Evolutionary conservation across 2,888 invertebrate species (phyloP).

Genomic region (Napeogenes sylphis): DNA sequence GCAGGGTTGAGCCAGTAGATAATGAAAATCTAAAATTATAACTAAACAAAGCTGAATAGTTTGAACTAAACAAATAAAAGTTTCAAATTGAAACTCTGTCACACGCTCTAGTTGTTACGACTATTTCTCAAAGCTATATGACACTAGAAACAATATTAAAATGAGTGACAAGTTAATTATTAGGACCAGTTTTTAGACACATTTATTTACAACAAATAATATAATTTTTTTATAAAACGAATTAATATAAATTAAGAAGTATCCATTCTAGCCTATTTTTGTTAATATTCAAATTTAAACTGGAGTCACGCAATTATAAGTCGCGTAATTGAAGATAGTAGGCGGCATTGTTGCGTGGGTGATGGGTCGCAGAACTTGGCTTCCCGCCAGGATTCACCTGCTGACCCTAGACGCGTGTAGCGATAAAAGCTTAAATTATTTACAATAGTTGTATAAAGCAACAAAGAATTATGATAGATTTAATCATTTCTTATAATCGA

Average conservation of each 20-base stretch:
- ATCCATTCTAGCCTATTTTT: not conserved
- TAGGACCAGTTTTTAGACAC: not conserved
- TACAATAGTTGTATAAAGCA: conserved; percentile 53
- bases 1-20: not conserved
- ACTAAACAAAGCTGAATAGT: not conserved
- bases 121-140: conserved; percentile 46
- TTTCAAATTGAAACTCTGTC: conserved; percentile 62
- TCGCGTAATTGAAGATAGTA: conserved; percentile 39
- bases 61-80: conserved; percentile 46
- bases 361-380: conserved; percentile 62
- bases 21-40: not conserved
- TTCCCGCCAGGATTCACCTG: conserved; percentile 67
- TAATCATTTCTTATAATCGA: not conserved
- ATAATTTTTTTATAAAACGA: too few species aligned
- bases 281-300: conserved; percentile 36
- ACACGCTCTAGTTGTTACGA: conserved; percentile 42
- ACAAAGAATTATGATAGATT: conserved; percentile 7
- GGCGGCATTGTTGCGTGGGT: conserved; percentile 61
- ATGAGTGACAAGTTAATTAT: conserved; percentile 3
- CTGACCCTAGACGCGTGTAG: conserved; percentile 57
- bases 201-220: not conserved
- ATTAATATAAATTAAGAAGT: too few species aligned
- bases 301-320: conserved; percentile 36
- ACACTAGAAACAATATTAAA: conserved; percentile 9
- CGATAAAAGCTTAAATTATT: conserved; percentile 71